Percentiles rank a stretch among this genome's conserved stretches.
phyloP scores from a whole-genome alignment of 2,113 vertebrate species.

The Spheniscus mendiculus region DNA sequence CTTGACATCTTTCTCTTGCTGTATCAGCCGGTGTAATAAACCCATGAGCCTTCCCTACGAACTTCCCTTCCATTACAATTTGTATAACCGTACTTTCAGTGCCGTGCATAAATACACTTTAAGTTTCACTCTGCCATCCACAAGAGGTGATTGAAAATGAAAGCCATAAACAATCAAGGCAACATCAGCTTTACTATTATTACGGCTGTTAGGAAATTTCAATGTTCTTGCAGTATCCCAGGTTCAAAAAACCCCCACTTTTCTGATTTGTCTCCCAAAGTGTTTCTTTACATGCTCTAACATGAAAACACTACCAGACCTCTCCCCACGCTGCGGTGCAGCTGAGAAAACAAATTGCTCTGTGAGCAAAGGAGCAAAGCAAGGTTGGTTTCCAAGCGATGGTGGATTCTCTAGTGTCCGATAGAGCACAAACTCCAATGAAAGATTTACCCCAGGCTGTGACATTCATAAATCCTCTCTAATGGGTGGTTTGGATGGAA shows the following conservation, averaged over 20 bases:
- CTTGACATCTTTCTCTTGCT: neutral
- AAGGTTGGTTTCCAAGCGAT: neutral
- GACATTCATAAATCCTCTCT: neutral
- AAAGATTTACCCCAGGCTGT: neutral
- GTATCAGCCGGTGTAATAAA: neutral
- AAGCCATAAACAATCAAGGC: neutral
- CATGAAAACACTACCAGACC: neutral
- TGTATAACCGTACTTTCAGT: neutral
- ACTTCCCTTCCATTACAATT: neutral
- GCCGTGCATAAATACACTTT: neutral
- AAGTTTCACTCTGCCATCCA: neutral
- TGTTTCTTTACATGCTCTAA: neutral
- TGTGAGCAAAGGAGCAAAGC: neutral
- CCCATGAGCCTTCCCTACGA: neutral
- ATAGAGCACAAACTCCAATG: neutral
- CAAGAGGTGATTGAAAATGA: neutral
- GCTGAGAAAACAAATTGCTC: neutral
- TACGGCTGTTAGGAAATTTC: neutral
- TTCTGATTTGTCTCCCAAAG: neutral
- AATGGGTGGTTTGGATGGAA: neutral
- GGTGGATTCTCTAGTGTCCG: neutral
- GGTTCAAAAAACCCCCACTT: neutral
- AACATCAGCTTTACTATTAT: neutral
- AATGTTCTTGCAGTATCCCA: neutral
- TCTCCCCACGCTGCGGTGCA: fast-evolving